Percentiles rank a stretch among this genome's conserved stretches.
Evolutionary conservation across 2,888 invertebrate genomes (phyloP).

Genomic region (Euzophera pinguis): DNA sequence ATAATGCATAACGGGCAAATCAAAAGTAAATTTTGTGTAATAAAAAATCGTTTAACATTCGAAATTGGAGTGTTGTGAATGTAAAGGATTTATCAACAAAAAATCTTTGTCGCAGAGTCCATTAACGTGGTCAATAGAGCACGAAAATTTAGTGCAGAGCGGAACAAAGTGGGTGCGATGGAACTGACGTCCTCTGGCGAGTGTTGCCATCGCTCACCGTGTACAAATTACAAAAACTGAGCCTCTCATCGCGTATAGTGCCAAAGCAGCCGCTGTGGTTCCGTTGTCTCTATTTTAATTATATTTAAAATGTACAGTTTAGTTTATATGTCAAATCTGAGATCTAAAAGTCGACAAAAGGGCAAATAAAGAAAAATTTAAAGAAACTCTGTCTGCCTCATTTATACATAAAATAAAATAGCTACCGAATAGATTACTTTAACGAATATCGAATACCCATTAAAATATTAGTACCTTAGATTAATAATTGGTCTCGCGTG

Average conservation of each 20-base stretch:
- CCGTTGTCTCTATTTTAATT: background rate
- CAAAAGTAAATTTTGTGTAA: slow-evolving; percentile 16
- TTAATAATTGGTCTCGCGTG: no score
- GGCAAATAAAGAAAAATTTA: no score
- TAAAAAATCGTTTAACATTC: slow-evolving; percentile 15
- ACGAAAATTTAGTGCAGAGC: slow-evolving; percentile 39
- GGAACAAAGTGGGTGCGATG: slow-evolving; percentile 32
- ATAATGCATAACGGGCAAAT: slow-evolving; percentile 25
- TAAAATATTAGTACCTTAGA: no score
- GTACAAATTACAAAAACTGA: slow-evolving; percentile 32
- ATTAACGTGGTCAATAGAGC: slow-evolving; percentile 41
- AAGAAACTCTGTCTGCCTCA: no score
- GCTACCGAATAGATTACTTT: no score
- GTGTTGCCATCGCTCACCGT: slow-evolving; percentile 29
- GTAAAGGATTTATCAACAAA: slow-evolving; percentile 30
- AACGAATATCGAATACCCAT: no score
- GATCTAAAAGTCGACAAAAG: no score
- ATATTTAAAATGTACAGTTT: background rate
- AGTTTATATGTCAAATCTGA: no score
- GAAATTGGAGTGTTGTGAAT: slow-evolving; percentile 26
- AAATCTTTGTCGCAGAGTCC: slow-evolving; percentile 32
- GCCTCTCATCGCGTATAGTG: slow-evolving; percentile 23
- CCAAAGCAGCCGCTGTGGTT: slow-evolving; percentile 20
- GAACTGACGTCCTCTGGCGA: slow-evolving; percentile 27
- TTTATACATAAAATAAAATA: no score